Percentiles rank a stretch among this genome's conserved stretches.
These are phyloP conservation scores for Agrypnus murinus DNA, from an alignment of 2,888 invertebrate species.

Conservation along the genomic window DNA sequence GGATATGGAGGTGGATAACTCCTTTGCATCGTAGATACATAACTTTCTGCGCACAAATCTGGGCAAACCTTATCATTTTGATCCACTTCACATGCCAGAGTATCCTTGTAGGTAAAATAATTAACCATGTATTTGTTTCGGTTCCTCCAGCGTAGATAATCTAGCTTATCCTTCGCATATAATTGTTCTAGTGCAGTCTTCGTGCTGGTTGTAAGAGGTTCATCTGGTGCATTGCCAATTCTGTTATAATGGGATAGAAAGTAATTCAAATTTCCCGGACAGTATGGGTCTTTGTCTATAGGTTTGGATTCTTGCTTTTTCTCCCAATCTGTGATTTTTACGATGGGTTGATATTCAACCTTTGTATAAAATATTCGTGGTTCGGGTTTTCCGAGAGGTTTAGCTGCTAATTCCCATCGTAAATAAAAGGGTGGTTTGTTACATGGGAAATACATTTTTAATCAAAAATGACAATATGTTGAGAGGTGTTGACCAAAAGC, in stretches of 20 bases:
- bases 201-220: constrained; percentile 72
- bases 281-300: constrained; percentile 73
- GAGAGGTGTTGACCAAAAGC: no score
- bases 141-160: constrained; percentile 59
- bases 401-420: no score
- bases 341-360: constrained; percentile 69
- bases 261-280: constrained; percentile 71
- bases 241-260: constrained; percentile 72
- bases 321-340: constrained; percentile 73
- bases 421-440: no score
- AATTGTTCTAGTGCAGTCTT: constrained; percentile 72
- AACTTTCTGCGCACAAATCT: constrained; percentile 68
- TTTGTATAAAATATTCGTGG: constrained; percentile 59
- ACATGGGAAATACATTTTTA: no score
- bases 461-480: no score
- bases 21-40: constrained; percentile 72
- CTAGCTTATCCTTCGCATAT: constrained; percentile 67
- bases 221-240: constrained; percentile 67
- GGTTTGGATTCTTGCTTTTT: constrained; percentile 69
- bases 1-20: constrained; percentile 74
- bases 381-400: constrained; percentile 9
- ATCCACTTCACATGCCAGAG: constrained; percentile 50
- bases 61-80: constrained; percentile 41
- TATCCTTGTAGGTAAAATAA: constrained; percentile 60
- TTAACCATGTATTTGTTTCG: constrained; percentile 64